Base-by-base conservation (phyloP, 2,113 vertebrate genomes). In the Percina caprodes region DNA sequence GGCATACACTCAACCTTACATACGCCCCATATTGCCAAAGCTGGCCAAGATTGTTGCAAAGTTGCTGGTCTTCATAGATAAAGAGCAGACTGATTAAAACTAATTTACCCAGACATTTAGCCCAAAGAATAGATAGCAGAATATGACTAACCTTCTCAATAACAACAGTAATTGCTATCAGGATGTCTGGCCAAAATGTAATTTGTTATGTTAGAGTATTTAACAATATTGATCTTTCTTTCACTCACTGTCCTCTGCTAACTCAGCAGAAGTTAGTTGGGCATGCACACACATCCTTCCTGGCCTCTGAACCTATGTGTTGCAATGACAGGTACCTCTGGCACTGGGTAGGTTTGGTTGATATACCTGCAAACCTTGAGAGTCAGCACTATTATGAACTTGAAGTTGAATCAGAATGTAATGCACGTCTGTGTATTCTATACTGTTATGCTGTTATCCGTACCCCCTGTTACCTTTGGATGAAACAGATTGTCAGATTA, bases 51-150 rank as follows among this genome's bases (percentile, higher is more conserved):
- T 21, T 18, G 30, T 21, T 80, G 49, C 46, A 19, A 33, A 52
- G 66, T 77, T 26, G 23, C 23, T 63, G 26, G 77, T 70, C 24
- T 71, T 45, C 14, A 59, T 60, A 62, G 76, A 76, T 42, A 81
- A 56, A 82, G 79, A 75, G 24, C 74, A 45, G 21, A 6, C 58
- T 46, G 35, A 39, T 70, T 35, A 69, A 58, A 65, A 55, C 68
- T 56, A 77, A 77, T 24, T 2, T 2, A 46, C 6, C 2, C 35
- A 24, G 56, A 56, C 33, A 23, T 70, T 77, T 61, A 12, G 52
- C 19, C 23, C 3, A 52, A 13, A 39, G 0, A 61, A 74, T 11
- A 16, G 24, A 39, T 45, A 59, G 15, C 10, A n/a, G 24, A n/a
- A 16, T 21, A 51, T 35, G 46, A 35, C 15, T 51, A 24, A 35